Conservation (phyloP, 2,888 invertebrate genomes). For the Pimpla rufipes region DNA sequence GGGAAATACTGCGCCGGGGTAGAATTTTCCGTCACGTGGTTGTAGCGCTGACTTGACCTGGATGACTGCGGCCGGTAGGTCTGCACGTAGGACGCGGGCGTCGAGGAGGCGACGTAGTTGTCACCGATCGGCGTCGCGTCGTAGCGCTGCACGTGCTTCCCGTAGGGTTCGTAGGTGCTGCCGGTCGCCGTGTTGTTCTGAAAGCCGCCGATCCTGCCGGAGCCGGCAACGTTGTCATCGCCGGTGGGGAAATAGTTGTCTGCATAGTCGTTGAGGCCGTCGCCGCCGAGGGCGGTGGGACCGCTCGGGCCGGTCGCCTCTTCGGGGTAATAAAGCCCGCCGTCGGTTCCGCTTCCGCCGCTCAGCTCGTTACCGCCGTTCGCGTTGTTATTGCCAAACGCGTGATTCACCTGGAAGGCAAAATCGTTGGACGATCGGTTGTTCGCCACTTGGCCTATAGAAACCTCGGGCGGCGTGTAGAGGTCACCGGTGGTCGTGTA, state of each 20-base stretch:
- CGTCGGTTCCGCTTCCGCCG: conserved; percentile 22
- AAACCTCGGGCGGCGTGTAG: conserved; percentile 68
- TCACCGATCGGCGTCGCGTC: conserved; percentile 84
- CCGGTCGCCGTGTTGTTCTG: conserved; percentile 85
- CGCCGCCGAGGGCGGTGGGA: conserved; percentile 60
- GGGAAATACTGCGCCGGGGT: background rate
- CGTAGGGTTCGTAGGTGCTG: conserved; percentile 85
- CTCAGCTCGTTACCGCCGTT: conserved; percentile 60
- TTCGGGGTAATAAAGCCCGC: conserved; percentile 53
- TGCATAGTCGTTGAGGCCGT: conserved; percentile 72
- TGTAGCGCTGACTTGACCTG: conserved; percentile 34
- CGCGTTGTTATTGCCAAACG: conserved; percentile 78
- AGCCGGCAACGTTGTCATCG: conserved; percentile 73
- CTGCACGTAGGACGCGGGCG: conserved; percentile 78
- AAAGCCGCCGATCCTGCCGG: conserved; percentile 79
- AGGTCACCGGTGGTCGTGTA: conserved; percentile 72
- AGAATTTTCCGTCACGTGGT: conserved; percentile 17
- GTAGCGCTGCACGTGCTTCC: conserved; percentile 86
- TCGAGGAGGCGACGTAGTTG: conserved; percentile 81
- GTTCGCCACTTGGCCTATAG: conserved; percentile 56
- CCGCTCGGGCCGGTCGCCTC: conserved; percentile 66
- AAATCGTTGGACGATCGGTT: conserved; percentile 75
- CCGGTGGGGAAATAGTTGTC: conserved; percentile 82
- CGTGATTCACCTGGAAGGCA: conserved; percentile 86
- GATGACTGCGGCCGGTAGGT: conserved; percentile 57